phyloP scores from a whole-genome alignment of 2,113 vertebrate genomes.

The Tonatia bakeri region DNA sequence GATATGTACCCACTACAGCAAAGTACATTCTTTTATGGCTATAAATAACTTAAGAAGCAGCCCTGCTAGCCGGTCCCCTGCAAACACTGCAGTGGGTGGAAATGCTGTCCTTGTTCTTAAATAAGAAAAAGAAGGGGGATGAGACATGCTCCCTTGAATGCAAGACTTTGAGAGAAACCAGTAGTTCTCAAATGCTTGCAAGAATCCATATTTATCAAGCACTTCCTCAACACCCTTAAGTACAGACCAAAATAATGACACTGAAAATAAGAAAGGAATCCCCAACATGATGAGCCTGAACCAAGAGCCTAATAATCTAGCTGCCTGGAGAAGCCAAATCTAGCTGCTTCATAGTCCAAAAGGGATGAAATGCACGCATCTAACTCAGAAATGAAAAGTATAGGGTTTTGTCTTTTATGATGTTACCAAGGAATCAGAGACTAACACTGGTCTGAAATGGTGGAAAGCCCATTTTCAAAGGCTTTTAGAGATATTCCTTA shows the following conservation, averaged over 20 bases:
- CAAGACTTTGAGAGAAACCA: neutral
- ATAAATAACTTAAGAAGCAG: neutral
- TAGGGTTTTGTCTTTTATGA: neutral
- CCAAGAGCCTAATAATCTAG: neutral
- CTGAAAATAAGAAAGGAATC: neutral
- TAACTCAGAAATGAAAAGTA: neutral
- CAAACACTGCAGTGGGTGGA: neutral
- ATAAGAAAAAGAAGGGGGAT: neutral
- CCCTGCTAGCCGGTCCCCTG: neutral
- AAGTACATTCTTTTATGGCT: neutral
- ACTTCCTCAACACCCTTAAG: neutral
- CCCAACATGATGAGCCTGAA: neutral
- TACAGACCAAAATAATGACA: neutral
- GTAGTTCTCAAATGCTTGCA: neutral
- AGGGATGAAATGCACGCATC: neutral
- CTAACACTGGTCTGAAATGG: neutral
- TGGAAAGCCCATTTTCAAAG: neutral
- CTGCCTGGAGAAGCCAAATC: neutral
- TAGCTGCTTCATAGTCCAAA: neutral
- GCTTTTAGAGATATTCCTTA: neutral
- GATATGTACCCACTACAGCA: neutral
- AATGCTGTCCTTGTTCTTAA: neutral
- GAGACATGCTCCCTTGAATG: neutral
- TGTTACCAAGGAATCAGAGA: neutral
- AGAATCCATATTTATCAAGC: neutral